Evolutionary conservation across 2,888 invertebrate species (phyloP).

Genomic region (Plemyria rubiginata): DNA sequence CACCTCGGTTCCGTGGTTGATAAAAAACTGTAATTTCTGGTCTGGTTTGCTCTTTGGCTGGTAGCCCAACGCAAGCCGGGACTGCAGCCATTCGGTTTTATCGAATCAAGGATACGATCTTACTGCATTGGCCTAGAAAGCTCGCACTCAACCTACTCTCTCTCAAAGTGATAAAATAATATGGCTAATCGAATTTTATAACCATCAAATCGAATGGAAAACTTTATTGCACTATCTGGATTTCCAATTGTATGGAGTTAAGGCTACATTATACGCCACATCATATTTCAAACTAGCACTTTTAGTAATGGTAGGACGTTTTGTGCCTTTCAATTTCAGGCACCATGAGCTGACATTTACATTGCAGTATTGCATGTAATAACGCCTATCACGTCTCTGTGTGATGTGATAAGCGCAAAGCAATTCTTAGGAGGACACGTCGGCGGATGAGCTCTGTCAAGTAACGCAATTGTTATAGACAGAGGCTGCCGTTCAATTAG

Average conservation of each 20-base stretch:
- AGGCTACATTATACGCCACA: slow-evolving; percentile 31
- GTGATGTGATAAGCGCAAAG: no score
- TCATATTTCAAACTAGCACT: slow-evolving; percentile 35
- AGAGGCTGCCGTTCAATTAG: neutral
- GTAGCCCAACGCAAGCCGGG: slow-evolving; percentile 53
- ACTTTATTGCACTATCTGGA: slow-evolving; percentile 50
- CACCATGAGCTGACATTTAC: neutral
- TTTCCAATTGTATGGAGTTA: slow-evolving; percentile 49
- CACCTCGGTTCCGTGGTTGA: neutral
- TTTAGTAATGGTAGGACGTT: slow-evolving; percentile 6
- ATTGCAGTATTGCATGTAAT: neutral
- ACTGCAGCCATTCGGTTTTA: slow-evolving; percentile 55
- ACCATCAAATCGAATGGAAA: slow-evolving; percentile 45
- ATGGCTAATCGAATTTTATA: slow-evolving; percentile 52
- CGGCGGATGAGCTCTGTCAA: no score
- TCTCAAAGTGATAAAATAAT: slow-evolving; percentile 49
- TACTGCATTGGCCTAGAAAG: slow-evolving; percentile 64
- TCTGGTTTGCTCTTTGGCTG: slow-evolving; percentile 60
- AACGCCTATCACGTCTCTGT: neutral
- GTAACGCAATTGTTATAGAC: neutral
- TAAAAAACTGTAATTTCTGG: slow-evolving; percentile 44
- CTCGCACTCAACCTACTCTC: slow-evolving; percentile 48
- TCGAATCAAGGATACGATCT: slow-evolving; percentile 53
- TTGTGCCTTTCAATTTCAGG: neutral
- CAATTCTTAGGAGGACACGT: neutral